These are phyloP conservation scores for Gymnodraco acuticeps DNA, from an alignment of 2,797 vertebrate genomes.

Conservation along the genomic window DNA sequence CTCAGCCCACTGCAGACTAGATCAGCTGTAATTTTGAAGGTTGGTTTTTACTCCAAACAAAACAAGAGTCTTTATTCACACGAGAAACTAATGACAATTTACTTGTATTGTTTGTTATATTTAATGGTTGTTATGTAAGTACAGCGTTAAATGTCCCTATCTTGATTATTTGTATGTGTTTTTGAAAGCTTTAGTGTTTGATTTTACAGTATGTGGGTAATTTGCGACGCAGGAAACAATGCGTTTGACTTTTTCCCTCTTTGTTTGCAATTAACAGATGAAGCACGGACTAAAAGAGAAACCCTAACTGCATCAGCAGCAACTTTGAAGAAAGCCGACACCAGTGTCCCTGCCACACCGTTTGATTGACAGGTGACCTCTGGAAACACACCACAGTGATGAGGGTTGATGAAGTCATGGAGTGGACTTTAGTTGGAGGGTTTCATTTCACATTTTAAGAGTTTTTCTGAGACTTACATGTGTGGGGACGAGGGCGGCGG, in stretches of 20 bases:
- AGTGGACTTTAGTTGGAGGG: background rate
- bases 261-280: conserved; percentile 50
- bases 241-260: conserved; percentile 50
- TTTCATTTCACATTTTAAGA: background rate
- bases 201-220: background rate
- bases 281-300: conserved; percentile 53
- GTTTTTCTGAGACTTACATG: conserved; percentile 87
- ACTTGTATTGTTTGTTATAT: background rate
- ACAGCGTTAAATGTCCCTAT: background rate
- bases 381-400: background rate
- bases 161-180: background rate
- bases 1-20: conserved; percentile 21
- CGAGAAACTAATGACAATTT: conserved; percentile 3
- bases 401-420: conserved; percentile 3
- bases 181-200: background rate
- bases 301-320: conserved; percentile 55
- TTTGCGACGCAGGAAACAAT: background rate
- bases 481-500: conserved; percentile 96
- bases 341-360: background rate
- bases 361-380: conserved; percentile 50
- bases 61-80: conserved; percentile 3
- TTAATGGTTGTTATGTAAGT: too few relatives aligned
- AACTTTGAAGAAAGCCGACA: conserved; percentile 51
- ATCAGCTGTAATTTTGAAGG: conserved; percentile 41
- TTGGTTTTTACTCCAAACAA: conserved; percentile 15